phyloP scores from a whole-genome alignment of 2,888 invertebrate genomes.

The Troides aeacus region DNA sequence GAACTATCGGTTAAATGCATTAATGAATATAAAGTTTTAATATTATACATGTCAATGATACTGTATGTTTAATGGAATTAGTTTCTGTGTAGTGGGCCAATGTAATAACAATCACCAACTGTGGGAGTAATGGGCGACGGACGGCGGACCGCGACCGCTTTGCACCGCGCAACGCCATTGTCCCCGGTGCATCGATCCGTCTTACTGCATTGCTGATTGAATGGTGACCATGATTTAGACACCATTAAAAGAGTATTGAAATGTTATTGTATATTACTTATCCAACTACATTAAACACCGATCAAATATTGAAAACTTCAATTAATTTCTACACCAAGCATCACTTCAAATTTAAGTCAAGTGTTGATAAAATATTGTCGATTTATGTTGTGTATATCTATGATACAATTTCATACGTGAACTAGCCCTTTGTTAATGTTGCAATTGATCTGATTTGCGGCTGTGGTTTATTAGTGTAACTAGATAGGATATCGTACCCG shows the following conservation, averaged over 20 bases:
- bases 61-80: no score
- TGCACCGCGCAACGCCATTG: not conserved
- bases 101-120: not conserved
- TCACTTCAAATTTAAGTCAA: no score
- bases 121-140: not conserved
- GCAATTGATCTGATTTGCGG: not conserved
- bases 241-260: no score
- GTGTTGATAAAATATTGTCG: no score
- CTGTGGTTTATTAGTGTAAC: slow-evolving; percentile 1
- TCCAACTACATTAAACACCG: no score
- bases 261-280: no score
- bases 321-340: no score
- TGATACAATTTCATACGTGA: no score
- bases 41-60: no score
- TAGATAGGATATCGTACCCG: not conserved
- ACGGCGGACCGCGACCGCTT: not conserved
- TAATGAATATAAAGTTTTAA: not conserved
- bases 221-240: not conserved
- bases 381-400: no score
- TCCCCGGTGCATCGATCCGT: slow-evolving; percentile 7
- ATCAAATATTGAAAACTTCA: no score
- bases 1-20: not conserved
- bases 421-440: no score
- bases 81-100: not conserved
- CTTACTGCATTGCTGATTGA: slow-evolving; percentile 1